Conservation (phyloP, 2,113 vertebrate species). For the Trochalopteron elliotii region DNA sequence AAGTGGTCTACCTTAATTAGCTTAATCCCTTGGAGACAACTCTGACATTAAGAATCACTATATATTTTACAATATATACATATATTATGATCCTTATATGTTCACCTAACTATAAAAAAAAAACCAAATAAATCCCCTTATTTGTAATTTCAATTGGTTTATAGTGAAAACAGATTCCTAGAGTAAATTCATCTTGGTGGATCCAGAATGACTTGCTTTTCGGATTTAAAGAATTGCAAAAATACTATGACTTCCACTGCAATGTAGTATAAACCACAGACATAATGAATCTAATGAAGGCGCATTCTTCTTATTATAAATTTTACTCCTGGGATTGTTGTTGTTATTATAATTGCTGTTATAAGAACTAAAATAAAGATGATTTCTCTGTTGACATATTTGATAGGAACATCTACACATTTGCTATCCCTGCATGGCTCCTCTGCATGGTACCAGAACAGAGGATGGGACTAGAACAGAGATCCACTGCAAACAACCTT, state of each 20-base stretch:
- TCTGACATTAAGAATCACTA: background rate
- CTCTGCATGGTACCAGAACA: background rate
- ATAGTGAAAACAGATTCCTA: background rate
- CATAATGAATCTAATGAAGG: background rate
- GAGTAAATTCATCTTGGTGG: background rate
- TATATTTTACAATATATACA: background rate
- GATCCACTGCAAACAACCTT: background rate
- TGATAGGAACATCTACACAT: background rate
- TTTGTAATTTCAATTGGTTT: background rate
- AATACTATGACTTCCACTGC: background rate
- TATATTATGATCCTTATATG: background rate
- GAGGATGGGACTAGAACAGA: background rate
- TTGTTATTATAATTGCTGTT: background rate
- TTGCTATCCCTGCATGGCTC: background rate
- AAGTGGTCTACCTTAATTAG: background rate
- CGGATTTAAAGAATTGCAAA: background rate
- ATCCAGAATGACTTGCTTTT: background rate
- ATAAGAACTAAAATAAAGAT: background rate
- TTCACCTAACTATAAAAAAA: background rate
- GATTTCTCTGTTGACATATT: background rate
- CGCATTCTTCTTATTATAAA: background rate
- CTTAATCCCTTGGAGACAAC: background rate
- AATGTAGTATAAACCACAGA: background rate
- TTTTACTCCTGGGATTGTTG: fast-evolving
- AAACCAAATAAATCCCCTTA: fast-evolving